Conservation (phyloP, 2,888 invertebrate species). For the Cheilosia grossa region DNA sequence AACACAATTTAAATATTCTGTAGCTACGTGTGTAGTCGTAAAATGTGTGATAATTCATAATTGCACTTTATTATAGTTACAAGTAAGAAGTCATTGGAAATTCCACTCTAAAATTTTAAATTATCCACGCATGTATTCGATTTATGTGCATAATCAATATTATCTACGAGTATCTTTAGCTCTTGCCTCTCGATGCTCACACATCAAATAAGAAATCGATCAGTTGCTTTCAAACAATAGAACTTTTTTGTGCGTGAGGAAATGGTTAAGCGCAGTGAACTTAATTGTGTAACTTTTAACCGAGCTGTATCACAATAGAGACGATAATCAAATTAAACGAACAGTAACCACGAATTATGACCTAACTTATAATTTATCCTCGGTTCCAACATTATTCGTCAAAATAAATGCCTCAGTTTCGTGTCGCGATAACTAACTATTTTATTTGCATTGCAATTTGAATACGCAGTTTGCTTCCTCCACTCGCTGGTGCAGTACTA, state of each 20-base stretch:
- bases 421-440: constrained; percentile 7
- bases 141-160: neutral
- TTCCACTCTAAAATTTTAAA: neutral
- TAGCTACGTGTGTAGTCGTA: neutral
- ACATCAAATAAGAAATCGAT: neutral
- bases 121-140: neutral
- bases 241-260: neutral
- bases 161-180: no score
- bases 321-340: constrained; percentile 1
- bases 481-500: neutral
- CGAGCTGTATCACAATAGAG: constrained; percentile 3
- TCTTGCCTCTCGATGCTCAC: neutral
- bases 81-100: neutral
- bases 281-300: neutral
- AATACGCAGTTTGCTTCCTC: neutral
- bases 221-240: neutral
- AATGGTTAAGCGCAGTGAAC: neutral
- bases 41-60: constrained; percentile 12
- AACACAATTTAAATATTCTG: constrained; percentile 10
- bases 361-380: constrained; percentile 43
- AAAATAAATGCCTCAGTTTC: constrained; percentile 38
- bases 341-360: constrained; percentile 35
- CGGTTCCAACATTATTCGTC: constrained; percentile 8
- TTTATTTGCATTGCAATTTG: constrained; percentile 25
- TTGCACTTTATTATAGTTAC: neutral